phyloP scores from a whole-genome alignment of 2,797 vertebrate species.

The Leuciscus waleckii region DNA sequence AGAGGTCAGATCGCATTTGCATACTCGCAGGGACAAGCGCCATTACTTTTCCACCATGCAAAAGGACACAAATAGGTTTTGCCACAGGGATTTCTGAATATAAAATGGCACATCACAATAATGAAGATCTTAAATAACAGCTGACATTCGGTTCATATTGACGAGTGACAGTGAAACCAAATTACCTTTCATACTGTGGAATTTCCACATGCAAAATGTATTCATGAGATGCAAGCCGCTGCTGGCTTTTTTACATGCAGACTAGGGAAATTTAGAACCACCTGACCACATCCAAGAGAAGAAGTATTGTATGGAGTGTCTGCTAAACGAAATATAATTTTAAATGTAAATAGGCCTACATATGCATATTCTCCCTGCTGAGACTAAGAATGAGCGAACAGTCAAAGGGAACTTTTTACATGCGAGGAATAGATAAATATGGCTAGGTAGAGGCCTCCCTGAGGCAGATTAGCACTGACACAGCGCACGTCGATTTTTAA shows the following conservation, averaged over 20 bases:
- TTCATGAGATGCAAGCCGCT: constrained; percentile 35
- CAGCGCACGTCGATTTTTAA: constrained; percentile 66
- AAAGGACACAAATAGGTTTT: constrained; percentile 19
- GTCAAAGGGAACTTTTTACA: constrained; percentile 38
- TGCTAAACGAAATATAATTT: constrained; percentile 33
- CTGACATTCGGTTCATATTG: constrained; percentile 19
- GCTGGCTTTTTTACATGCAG: constrained; percentile 6
- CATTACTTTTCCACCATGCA: constrained; percentile 1
- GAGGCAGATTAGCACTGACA: constrained; percentile 45
- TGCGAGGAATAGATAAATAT: constrained; percentile 38
- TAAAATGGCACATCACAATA: constrained; percentile 8
- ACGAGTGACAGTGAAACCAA: constrained; percentile 12
- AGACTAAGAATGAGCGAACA: background rate
- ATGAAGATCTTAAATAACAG: background rate
- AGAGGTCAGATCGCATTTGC: constrained; percentile 18
- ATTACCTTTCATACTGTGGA: constrained; percentile 18
- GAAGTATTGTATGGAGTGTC: background rate
- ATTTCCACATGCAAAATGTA: constrained; percentile 23
- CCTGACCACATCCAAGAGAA: background rate
- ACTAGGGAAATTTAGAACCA: constrained; percentile 27
- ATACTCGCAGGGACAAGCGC: background rate
- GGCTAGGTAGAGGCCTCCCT: constrained; percentile 43
- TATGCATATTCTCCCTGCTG: background rate
- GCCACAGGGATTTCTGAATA: constrained; percentile 1
- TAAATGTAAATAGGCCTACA: constrained; percentile 34